Evolutionary conservation across 2,113 vertebrate species (phyloP).

Genomic region (Neodontobutis hainanensis): DNA sequence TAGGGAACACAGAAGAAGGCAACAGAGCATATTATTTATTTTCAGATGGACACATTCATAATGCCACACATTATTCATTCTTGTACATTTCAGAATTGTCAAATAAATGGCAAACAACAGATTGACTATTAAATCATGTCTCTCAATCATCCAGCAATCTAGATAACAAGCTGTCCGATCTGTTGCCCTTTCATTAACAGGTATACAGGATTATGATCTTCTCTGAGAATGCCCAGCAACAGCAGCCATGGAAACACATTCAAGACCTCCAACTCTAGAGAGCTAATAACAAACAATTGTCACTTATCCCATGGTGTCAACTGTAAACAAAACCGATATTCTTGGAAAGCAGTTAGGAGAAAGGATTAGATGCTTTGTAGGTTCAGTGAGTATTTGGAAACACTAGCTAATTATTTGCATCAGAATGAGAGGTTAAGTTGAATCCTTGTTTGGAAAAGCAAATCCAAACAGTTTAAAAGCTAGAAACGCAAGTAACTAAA

Average conservation of each 20-base stretch:
- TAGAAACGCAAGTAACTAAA: too few relatives aligned
- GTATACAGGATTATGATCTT: constrained; percentile 11
- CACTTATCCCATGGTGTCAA: background rate
- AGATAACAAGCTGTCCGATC: constrained; percentile 31
- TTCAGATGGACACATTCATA: too few relatives aligned
- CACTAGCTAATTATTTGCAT: constrained; percentile 10
- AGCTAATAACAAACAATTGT: constrained; percentile 4
- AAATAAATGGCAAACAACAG: background rate
- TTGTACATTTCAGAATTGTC: too few relatives aligned
- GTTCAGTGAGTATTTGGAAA: background rate
- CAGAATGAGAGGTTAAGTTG: constrained; percentile 30
- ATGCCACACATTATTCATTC: too few relatives aligned
- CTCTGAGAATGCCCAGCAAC: constrained; percentile 46
- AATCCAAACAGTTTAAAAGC: too few relatives aligned
- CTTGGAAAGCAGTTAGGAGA: constrained; percentile 1
- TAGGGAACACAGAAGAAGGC: background rate
- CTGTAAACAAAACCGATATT: constrained; percentile 15
- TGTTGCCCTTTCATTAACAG: constrained; percentile 24
- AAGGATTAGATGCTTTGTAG: background rate
- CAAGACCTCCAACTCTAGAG: constrained; percentile 17
- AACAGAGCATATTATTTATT: too few relatives aligned
- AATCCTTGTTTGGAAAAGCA: constrained; percentile 25
- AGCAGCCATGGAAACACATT: constrained; percentile 37
- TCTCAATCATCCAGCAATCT: background rate
- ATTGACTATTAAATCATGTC: background rate